Percentiles rank a stretch among this genome's conserved stretches.
Evolutionary conservation across 2,888 invertebrate genomes (phyloP).

Genomic region (Electrophaes corylata): DNA sequence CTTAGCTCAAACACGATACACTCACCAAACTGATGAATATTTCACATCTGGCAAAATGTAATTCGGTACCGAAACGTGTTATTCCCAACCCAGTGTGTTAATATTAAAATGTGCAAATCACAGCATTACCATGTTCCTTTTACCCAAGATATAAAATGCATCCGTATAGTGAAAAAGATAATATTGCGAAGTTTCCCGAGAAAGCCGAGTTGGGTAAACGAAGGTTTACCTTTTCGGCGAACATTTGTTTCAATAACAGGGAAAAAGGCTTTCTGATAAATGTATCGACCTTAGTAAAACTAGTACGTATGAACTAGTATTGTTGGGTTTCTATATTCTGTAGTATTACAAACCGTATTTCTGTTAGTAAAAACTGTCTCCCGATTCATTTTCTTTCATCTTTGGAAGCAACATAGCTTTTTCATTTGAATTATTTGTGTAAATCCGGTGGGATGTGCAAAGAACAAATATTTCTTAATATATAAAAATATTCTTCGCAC

Average conservation of each 20-base stretch:
- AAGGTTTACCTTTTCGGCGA: constrained; percentile 14
- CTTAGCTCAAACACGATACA: constrained; percentile 20
- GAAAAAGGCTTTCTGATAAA: neutral
- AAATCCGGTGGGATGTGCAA: too few relatives aligned
- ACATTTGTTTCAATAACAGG: constrained; percentile 11
- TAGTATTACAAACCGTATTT: too few relatives aligned
- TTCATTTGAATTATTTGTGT: too few relatives aligned
- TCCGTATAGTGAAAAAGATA: constrained; percentile 36
- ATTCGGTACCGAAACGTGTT: constrained; percentile 58
- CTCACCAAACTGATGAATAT: constrained; percentile 57
- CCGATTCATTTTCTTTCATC: too few relatives aligned
- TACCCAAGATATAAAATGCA: constrained; percentile 56
- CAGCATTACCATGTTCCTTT: constrained; percentile 62
- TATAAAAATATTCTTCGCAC: too few relatives aligned
- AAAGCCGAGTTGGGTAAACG: constrained; percentile 14
- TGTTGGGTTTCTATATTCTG: too few relatives aligned
- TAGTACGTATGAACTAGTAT: too few relatives aligned
- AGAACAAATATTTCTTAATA: too few relatives aligned
- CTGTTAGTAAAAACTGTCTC: too few relatives aligned
- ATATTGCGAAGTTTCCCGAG: constrained; percentile 15
- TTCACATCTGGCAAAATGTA: constrained; percentile 63
- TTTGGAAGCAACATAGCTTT: too few relatives aligned
- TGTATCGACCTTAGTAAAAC: neutral
- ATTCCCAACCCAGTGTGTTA: constrained; percentile 55
- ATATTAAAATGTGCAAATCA: constrained; percentile 79